Evolutionary conservation across 2,113 vertebrate species (phyloP), one percentile per base, ranked within the genome.

Genomic region (Ophthalmolycus amberensis): DNA sequence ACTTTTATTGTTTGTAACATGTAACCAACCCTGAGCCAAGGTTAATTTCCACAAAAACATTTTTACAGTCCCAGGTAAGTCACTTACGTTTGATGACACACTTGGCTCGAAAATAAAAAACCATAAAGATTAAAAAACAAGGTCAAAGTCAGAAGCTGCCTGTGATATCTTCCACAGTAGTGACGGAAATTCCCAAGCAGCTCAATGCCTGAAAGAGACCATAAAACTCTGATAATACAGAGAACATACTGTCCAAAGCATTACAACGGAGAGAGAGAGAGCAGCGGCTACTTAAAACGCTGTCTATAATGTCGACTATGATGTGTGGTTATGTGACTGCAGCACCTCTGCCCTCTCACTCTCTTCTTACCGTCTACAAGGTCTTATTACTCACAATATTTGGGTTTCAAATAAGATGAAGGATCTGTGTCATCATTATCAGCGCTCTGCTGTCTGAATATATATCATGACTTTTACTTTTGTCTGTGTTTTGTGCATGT

Each of bases 321-420:
- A 80, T 71, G 59, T 80, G 50, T 77, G 56, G 25, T 67, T 59
- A 70, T 66, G 32, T 69, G 22, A 63, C 38, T 34, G 4, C 63
- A 27, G 18, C 14, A 32, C 50, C 67, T 66, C 37, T 76, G 72
- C 38, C 32, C 32, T 42, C 2, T 70, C 52, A 8, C 37, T 84
- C 42, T 79, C 62, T 73, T 87, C 81, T 83, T 25, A 54, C 65
- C 40, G 64, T 78, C 74, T 50, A 50, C 87, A 86, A 64, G 72
- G 62, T 85, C 80, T 62, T 60, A 75, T 62, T 75, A 66, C 64
- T 82, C 92, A 91, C 87, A 92, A 93, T 94, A 91, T 94, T 94
- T 94, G 79, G 76, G 65, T 82, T 91, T 73, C 40, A 93, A 92
- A 92, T 91, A 93, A 84, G 74, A 79, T 64, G 67, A 69, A 84